These are phyloP conservation scores for Pholis gunnellus DNA, from an alignment of 2,113 vertebrate species.

Conservation along the genomic window DNA sequence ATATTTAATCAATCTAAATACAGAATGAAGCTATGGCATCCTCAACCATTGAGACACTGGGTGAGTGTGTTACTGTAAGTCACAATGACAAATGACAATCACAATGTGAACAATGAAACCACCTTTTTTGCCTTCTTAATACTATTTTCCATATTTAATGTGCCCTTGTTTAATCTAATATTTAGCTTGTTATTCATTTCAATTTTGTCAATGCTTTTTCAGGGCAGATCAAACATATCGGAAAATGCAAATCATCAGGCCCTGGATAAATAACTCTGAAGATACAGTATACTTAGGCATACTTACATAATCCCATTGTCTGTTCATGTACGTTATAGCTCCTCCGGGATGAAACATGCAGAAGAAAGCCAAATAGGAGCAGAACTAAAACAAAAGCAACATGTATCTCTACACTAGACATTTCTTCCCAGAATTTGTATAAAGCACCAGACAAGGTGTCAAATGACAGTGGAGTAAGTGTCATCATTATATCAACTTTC, in stretches of 20 bases:
- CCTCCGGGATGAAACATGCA: neutral
- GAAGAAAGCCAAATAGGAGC: neutral
- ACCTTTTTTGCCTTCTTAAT: neutral
- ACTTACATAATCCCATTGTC: slow-evolving; percentile 15
- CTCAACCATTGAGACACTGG: neutral
- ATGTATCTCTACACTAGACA: neutral
- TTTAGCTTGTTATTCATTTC: neutral
- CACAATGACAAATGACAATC: too few relatives aligned
- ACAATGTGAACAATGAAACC: neutral
- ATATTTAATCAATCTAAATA: neutral
- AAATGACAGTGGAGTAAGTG: neutral
- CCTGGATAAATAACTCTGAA: slow-evolving; percentile 2
- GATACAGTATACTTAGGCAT: slow-evolving; percentile 2
- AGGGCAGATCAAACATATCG: neutral
- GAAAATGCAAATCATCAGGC: slow-evolving; percentile 4
- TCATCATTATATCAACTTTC: neutral
- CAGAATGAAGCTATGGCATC: neutral
- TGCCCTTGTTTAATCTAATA: neutral
- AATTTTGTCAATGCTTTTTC: neutral
- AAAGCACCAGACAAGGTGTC: neutral
- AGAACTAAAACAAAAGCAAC: neutral
- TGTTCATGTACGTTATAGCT: slow-evolving; percentile 11
- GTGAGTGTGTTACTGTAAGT: too few relatives aligned
- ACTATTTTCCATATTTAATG: neutral
- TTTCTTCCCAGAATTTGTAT: neutral